Conservation (phyloP, 2,797 vertebrate species). For the Tragopan temminckii region DNA sequence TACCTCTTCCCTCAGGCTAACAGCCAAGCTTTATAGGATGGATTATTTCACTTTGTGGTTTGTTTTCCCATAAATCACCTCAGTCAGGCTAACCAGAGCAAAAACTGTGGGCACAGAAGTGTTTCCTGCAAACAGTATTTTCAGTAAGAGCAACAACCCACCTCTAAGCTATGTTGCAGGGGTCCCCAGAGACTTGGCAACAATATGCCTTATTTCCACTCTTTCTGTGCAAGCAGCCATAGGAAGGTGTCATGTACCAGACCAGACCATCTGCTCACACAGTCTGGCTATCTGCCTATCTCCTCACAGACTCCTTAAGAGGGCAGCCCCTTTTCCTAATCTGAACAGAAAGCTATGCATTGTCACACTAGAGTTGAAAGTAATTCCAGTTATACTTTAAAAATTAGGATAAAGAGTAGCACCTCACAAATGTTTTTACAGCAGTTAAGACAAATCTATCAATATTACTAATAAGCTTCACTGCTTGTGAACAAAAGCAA, state of each 20-base stretch:
- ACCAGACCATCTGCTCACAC: background rate
- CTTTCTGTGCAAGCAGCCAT: background rate
- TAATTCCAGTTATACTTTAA: background rate
- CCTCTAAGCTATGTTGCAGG: background rate
- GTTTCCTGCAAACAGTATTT: background rate
- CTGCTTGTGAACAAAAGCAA: background rate
- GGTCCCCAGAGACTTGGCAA: background rate
- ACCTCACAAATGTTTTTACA: background rate
- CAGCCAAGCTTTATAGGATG: background rate
- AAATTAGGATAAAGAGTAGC: background rate
- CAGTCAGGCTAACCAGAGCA: background rate
- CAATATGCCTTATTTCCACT: background rate
- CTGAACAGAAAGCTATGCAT: background rate
- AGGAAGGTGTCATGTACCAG: background rate
- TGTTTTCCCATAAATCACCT: background rate
- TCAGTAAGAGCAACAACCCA: background rate
- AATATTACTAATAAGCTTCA: background rate
- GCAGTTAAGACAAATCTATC: background rate
- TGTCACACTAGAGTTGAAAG: background rate
- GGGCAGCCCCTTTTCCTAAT: background rate
- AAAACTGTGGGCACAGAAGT: background rate
- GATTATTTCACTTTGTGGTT: background rate
- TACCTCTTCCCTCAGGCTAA: background rate
- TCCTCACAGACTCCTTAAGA: background rate
- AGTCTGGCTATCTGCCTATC: background rate